phyloP scores from a whole-genome alignment of 2,113 vertebrate genomes.

The Cnemophilus loriae region DNA sequence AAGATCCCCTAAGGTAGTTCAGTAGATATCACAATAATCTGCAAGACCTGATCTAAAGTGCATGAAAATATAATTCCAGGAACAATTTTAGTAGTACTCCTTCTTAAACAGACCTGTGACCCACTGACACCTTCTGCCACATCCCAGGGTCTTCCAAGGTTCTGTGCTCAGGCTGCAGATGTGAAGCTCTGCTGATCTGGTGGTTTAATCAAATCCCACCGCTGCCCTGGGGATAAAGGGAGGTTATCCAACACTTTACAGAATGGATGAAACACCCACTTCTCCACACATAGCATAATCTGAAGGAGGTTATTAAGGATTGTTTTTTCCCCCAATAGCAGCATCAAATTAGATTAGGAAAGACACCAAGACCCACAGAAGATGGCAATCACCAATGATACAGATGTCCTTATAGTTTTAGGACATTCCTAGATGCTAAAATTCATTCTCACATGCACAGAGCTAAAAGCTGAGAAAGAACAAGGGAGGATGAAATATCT shows the following conservation, averaged over 20 bases:
- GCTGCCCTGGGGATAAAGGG: background rate
- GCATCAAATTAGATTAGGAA: background rate
- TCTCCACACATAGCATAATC: background rate
- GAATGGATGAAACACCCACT: background rate
- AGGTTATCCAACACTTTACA: background rate
- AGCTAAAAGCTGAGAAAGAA: constrained; percentile 8
- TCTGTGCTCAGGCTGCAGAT: background rate
- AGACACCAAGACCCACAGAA: background rate
- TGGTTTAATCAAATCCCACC: background rate
- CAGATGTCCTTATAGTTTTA: background rate
- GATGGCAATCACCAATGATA: background rate
- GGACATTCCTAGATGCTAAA: background rate
- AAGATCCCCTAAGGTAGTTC: background rate
- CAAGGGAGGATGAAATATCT: background rate
- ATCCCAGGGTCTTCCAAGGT: accelerated
- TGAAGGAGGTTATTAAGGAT: background rate
- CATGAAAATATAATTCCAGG: background rate
- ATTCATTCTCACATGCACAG: background rate
- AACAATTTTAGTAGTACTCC: background rate
- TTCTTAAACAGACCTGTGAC: background rate
- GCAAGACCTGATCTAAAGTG: background rate
- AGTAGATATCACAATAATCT: background rate
- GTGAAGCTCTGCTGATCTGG: background rate
- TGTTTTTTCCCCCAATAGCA: background rate
- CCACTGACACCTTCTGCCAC: background rate